These are phyloP conservation scores for Notarius lentiginosus DNA, from an alignment of 2,113 vertebrate species.

Conservation along the genomic window DNA sequence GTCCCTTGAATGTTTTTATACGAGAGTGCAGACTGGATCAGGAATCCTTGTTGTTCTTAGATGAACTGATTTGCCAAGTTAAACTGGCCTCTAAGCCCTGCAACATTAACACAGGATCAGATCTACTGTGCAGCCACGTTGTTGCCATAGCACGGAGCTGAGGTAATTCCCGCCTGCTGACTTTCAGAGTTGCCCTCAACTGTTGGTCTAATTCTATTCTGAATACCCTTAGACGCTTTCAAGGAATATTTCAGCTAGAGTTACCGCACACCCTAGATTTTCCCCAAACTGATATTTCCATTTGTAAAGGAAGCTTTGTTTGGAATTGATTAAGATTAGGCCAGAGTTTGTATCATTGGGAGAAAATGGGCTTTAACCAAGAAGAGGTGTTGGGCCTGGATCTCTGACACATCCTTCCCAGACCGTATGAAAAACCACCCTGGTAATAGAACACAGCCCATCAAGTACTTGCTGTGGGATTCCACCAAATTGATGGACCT, in stretches of 20 bases:
- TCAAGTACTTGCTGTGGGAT: not conserved
- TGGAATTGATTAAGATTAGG: not conserved
- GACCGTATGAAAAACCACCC: not conserved
- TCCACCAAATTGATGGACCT: slow-evolving; percentile 5
- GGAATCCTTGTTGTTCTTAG: slow-evolving; percentile 56
- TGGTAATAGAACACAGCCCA: slow-evolving; percentile 14
- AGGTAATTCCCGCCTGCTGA: slow-evolving; percentile 35
- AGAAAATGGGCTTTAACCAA: not conserved
- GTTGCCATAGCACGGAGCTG: slow-evolving; percentile 37
- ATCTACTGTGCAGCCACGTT: slow-evolving; percentile 32
- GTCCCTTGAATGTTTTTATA: slow-evolving; percentile 52
- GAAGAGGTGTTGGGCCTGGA: not conserved
- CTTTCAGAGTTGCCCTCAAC: slow-evolving; percentile 4
- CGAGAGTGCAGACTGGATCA: slow-evolving; percentile 33
- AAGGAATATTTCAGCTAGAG: not conserved
- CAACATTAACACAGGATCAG: slow-evolving; percentile 40
- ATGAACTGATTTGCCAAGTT: slow-evolving; percentile 53
- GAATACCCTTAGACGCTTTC: not conserved
- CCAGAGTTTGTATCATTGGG: not conserved
- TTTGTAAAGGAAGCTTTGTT: not conserved
- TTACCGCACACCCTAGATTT: not conserved
- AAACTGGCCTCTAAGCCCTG: slow-evolving; percentile 49
- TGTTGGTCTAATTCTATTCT: slow-evolving; percentile 2
- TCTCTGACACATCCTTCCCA: not conserved
- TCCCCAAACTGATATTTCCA: not conserved